A percentile compares a stretch with the other conserved stretches of the same genome.
Evolutionary conservation across 2,113 vertebrate species (phyloP).

Genomic region (Serilophus lunatus): DNA sequence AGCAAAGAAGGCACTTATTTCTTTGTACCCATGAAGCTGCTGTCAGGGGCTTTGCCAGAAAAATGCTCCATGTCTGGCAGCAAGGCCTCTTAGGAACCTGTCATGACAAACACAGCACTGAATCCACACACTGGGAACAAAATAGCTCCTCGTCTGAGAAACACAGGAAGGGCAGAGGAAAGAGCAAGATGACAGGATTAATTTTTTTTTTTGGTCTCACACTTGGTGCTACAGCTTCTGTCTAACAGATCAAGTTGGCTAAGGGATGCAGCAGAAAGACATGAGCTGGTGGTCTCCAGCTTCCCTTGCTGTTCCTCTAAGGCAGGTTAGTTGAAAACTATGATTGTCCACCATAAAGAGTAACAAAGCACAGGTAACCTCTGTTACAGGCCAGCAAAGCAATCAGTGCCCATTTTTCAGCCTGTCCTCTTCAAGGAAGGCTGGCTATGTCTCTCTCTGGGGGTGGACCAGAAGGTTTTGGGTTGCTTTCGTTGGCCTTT

Average conservation of each 20-base stretch:
- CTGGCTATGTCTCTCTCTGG: conserved; percentile 95
- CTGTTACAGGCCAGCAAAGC: conserved; percentile 40
- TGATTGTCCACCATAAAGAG: conserved; percentile 29
- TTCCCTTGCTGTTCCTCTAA: conserved; percentile 63
- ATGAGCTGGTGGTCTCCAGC: not conserved
- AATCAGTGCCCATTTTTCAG: not conserved
- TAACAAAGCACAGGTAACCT: conserved; percentile 20
- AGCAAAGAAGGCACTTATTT: conserved; percentile 56
- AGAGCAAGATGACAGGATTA: not conserved
- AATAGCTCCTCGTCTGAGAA: not conserved
- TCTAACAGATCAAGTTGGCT: conserved; percentile 21
- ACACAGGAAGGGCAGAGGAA: not conserved
- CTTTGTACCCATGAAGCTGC: not conserved
- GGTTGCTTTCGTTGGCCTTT: conserved; percentile 83
- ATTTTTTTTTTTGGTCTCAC: conserved; percentile 12
- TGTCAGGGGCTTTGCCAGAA: not conserved
- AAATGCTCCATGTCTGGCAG: not conserved
- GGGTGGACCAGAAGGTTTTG: conserved; percentile 85
- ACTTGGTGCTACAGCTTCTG: not conserved
- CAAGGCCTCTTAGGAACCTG: not conserved
- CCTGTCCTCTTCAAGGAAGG: conserved; percentile 80
- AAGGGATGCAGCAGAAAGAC: conserved; percentile 43
- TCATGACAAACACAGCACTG: not conserved
- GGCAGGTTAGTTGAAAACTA: conserved; percentile 66
- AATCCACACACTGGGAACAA: not conserved